Conservation (phyloP, 2,113 vertebrate genomes). For the Xiphophorus hellerii region DNA sequence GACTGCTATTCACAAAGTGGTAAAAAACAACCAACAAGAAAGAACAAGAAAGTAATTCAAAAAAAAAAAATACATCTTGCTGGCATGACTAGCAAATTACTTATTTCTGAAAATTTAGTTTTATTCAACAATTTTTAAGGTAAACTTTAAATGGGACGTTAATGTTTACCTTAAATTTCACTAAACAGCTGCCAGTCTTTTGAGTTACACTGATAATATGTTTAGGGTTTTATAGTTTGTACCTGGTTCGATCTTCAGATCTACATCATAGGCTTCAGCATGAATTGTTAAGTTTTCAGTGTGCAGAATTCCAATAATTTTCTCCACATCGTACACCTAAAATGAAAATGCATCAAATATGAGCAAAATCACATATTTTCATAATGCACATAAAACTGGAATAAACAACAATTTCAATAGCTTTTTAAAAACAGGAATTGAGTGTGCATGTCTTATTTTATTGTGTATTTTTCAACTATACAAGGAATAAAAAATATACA, state of each 20-base stretch:
- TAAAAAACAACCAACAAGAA: background rate
- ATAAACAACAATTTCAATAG: background rate
- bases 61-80: background rate
- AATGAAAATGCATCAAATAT: constrained; percentile 20
- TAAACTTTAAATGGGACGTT: no score
- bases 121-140: no score
- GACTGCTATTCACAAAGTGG: background rate
- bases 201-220: background rate
- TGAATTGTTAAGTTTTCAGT: constrained; percentile 84
- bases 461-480: background rate
- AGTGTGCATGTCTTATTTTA: background rate
- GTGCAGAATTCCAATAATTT: constrained; percentile 86
- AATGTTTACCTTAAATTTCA: background rate
- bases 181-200: background rate
- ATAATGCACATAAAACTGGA: background rate
- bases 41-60: background rate
- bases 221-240: background rate
- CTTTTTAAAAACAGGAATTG: background rate
- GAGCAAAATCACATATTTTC: background rate
- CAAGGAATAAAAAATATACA: background rate
- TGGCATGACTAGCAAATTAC: no score
- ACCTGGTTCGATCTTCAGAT: constrained; percentile 88
- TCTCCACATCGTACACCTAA: constrained; percentile 88
- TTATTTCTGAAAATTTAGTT: no score
- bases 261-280: constrained; percentile 88